Evolutionary conservation across 2,113 vertebrate species (phyloP), one percentile per base, ranked within the genome.

Genomic region (Pelecanoides urinatrix): DNA sequence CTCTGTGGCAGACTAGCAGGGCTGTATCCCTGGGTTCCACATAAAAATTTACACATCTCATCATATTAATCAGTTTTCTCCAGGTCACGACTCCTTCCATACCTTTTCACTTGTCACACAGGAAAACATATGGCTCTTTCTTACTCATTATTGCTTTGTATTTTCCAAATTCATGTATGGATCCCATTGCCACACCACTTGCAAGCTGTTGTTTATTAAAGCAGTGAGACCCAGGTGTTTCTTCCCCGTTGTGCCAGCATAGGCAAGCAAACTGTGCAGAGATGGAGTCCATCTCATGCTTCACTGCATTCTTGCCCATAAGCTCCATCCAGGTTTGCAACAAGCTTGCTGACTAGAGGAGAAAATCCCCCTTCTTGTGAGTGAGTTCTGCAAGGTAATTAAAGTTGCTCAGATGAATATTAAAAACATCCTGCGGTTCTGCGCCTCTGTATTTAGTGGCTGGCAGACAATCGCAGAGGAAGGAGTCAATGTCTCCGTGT

Each of bases 181-280:
- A 90, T 79, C n/a, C 25, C 3, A 3, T 82, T 79, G 74, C 55
- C 72, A 77, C 45, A 66, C 21, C n/a, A 94, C 45, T 92, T 92
- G 84, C 91, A 97, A 95, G 89, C 84, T 96, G 93, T 91, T 90
- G 47, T 79, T 93, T 86, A 80, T 90, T 94, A 88, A 72, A 92
- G 74, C 81, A 67, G 63, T 47, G 71, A 74, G 77, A 82, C 70
- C 42, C 94, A 93, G 91, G 93, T 94, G 81, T 89, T 94, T 59
- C 42, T 85, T 66, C 52, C 50, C 0, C 44, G 52, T 65, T 76
- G 23, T 93, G 89, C 66, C 74, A 84, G 66, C 1, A 0, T 8
- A 65, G 52, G 52, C 68, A 80, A 81, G 14, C 2, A 4, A 89
- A 62, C 68, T 42, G 12, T 71, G 66, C 29, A 55, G 86, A 79